Evolutionary conservation across 2,113 vertebrate genomes (phyloP).

Genomic region (Tringa solitaria): DNA sequence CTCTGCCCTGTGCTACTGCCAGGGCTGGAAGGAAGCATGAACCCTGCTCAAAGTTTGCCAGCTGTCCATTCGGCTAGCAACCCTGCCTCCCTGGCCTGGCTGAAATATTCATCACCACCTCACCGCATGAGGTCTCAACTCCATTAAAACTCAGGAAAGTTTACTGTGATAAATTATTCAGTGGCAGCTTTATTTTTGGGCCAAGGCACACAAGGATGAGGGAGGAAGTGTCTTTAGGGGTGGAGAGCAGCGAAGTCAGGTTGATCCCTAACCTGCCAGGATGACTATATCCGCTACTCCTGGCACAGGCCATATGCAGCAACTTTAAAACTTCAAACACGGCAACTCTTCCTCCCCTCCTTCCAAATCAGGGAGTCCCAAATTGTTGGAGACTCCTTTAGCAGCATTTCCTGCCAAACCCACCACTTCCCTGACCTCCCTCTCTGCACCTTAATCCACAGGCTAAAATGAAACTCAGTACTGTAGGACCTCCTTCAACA

Average conservation of each 20-base stretch:
- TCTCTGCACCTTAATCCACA: not conserved
- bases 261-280: not conserved
- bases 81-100: not conserved
- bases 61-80: not conserved
- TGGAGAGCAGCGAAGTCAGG: not conserved
- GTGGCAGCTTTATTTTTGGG: slow-evolving; percentile 39
- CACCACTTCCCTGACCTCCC: not conserved
- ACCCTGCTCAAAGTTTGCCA: not conserved
- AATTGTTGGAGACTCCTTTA: not conserved
- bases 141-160: slow-evolving; percentile 50
- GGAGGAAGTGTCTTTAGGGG: not conserved
- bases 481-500: not conserved
- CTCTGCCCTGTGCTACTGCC: not conserved
- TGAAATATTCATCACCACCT: slow-evolving; percentile 57
- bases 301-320: not conserved
- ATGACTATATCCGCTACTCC: not conserved
- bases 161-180: slow-evolving; percentile 49
- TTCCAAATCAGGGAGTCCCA: not conserved
- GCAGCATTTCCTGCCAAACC: not conserved
- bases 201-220: not conserved
- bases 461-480: not conserved
- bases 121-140: not conserved
- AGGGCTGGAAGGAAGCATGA: not conserved
- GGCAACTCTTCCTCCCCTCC: not conserved
- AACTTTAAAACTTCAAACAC: not conserved